A percentile compares a stretch with the other conserved stretches of the same genome.
phyloP scores from a whole-genome alignment of 2,888 invertebrate species.

The Orthonychiurus folsomi region DNA sequence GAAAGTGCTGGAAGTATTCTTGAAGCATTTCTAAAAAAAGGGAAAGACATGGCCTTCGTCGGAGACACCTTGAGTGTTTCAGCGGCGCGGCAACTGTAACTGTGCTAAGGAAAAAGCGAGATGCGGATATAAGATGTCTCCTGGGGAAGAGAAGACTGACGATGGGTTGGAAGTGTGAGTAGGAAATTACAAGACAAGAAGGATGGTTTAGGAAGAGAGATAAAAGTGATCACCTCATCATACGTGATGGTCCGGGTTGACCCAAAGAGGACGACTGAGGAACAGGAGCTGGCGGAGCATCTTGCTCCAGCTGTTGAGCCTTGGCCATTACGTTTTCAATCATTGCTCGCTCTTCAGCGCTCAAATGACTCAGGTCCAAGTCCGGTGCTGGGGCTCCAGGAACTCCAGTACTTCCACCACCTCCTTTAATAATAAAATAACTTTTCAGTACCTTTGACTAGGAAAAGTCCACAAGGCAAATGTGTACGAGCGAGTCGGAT shows the following conservation, averaged over 20 bases:
- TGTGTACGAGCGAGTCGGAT: no score
- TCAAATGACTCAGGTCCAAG: slow-evolving; percentile 52
- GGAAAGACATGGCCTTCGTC: no score
- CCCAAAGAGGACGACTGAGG: slow-evolving; percentile 22
- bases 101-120: no score
- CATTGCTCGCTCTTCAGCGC: slow-evolving; percentile 53
- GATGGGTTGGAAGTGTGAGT: neutral
- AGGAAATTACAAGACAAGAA: neutral
- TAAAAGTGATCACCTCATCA: slow-evolving; percentile 33
- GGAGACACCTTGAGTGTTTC: no score
- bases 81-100: no score
- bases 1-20: no score
- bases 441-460: neutral
- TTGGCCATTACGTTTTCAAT: slow-evolving; percentile 56
- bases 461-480: no score
- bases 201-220: neutral
- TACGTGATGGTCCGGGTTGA: slow-evolving; percentile 31
- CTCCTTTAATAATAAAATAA: neutral
- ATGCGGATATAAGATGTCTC: no score
- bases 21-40: no score
- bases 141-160: no score
- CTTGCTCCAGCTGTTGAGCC: slow-evolving; percentile 49
- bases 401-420: neutral
- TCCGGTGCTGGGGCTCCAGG: slow-evolving; percentile 44
- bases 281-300: slow-evolving; percentile 32